Evolutionary conservation across 2,888 invertebrate species (phyloP).

Genomic region (Bellardia bayeri): DNA sequence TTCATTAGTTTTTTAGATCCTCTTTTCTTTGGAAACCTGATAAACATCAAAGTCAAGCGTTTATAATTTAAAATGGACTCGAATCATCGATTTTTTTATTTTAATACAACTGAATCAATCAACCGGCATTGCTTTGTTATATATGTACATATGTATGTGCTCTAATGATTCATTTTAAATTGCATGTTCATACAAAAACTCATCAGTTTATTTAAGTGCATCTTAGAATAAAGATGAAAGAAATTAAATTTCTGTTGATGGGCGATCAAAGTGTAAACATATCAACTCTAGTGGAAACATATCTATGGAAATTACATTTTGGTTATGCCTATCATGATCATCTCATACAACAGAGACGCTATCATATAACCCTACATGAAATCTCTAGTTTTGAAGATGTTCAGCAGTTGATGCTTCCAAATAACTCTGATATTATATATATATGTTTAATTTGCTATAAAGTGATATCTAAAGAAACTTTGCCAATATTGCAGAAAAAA

Average conservation of each 20-base stretch:
- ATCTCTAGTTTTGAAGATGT: conserved; percentile 36
- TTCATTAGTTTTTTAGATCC: too few relatives aligned
- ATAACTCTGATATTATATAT: background rate
- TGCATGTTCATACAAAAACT: background rate
- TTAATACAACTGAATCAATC: too few relatives aligned
- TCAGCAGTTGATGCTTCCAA: background rate
- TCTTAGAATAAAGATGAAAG: conserved; percentile 34
- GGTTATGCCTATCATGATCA: conserved; percentile 65
- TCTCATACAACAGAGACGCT: conserved; percentile 29
- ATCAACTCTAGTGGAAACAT: conserved; percentile 35
- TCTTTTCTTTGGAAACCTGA: too few relatives aligned
- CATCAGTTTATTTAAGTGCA: background rate
- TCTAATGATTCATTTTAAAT: background rate
- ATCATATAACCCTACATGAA: conserved; percentile 40
- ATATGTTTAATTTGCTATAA: conserved; percentile 31
- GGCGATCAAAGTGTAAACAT: conserved; percentile 29
- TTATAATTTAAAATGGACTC: too few relatives aligned
- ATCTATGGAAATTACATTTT: conserved; percentile 57
- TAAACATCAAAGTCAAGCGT: too few relatives aligned
- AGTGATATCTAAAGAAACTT: background rate
- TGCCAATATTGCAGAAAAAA: background rate
- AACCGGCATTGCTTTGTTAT: too few relatives aligned
- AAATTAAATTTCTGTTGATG: conserved; percentile 54
- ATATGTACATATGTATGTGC: too few relatives aligned
- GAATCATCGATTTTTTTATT: too few relatives aligned